Percentiles rank a stretch among this genome's conserved stretches.
phyloP scores from a whole-genome alignment of 2,113 vertebrate genomes.

The Tyrannus savana region DNA sequence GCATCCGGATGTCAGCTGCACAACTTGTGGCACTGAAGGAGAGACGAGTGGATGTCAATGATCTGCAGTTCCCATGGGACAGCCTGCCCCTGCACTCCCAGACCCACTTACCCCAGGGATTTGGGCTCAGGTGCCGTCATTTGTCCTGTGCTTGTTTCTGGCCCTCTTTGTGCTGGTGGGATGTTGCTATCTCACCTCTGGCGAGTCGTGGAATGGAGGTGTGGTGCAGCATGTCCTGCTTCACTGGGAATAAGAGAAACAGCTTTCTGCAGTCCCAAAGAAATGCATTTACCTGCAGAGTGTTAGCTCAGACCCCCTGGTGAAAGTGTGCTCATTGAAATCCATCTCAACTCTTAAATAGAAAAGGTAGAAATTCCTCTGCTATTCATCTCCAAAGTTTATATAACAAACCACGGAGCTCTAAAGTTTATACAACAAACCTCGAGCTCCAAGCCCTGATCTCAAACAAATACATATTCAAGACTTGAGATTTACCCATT shows the following conservation, averaged over 20 bases:
- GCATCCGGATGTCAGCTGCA: not conserved
- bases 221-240: not conserved
- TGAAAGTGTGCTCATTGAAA: not conserved
- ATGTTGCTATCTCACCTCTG: not conserved
- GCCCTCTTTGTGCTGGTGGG: not conserved
- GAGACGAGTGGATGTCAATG: not conserved
- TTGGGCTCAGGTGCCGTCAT: fast-evolving
- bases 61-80: not conserved
- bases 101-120: fast-evolving
- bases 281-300: not conserved
- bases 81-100: not conserved
- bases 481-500: not conserved
- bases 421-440: slow-evolving; percentile 4
- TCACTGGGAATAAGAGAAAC: not conserved
- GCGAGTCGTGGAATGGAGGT: fast-evolving
- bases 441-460: not conserved
- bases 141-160: not conserved
- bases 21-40: fast-evolving
- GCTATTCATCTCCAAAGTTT: not conserved
- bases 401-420: not conserved
- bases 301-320: not conserved
- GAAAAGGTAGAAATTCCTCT: slow-evolving; percentile 3
- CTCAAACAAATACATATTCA: slow-evolving; percentile 4
- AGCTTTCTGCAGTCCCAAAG: not conserved
- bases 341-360: not conserved